Percentiles rank a stretch among this genome's conserved stretches.
phyloP scores from a whole-genome alignment of 2,888 invertebrate species.

The Matsumyia berberina region DNA sequence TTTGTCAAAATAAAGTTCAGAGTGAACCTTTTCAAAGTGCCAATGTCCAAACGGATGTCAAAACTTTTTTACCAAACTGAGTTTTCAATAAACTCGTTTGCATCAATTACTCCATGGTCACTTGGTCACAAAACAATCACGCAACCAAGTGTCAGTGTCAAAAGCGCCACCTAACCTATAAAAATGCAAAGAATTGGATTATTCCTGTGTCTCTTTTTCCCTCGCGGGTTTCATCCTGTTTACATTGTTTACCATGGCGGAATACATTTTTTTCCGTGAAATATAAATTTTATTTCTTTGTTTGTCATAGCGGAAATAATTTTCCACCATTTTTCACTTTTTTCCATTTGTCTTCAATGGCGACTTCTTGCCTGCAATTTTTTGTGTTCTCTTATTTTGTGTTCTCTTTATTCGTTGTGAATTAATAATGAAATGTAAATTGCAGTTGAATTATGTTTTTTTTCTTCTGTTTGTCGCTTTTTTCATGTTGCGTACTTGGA shows the following conservation, averaged over 20 bases:
- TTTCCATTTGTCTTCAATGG: constrained; percentile 18
- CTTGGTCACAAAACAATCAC: not conserved
- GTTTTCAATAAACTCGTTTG: too few relatives aligned
- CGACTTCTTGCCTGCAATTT: constrained; percentile 7
- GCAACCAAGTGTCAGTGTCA: constrained; percentile 22
- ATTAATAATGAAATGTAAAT: constrained; percentile 75
- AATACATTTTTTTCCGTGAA: not conserved
- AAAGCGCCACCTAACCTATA: constrained; percentile 1
- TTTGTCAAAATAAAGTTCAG: not conserved
- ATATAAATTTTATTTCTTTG: not conserved
- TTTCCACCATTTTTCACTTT: not conserved
- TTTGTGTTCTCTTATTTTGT: constrained; percentile 4
- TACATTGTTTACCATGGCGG: too few relatives aligned
- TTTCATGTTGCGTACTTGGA: constrained; percentile 31
- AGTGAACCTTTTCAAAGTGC: constrained; percentile 2
- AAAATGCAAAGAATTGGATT: constrained; percentile 1
- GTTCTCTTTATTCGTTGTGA: constrained; percentile 42
- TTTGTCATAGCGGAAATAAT: not conserved
- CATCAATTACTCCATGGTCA: not conserved
- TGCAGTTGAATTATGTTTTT: constrained; percentile 62
- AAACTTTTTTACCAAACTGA: not conserved
- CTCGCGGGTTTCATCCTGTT: too few relatives aligned
- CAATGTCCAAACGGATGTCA: constrained; percentile 2
- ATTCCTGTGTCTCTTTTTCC: not conserved
- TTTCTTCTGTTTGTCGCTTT: constrained; percentile 10